phyloP scores from a whole-genome alignment of 2,888 invertebrate species.

The Phortica okadai region DNA sequence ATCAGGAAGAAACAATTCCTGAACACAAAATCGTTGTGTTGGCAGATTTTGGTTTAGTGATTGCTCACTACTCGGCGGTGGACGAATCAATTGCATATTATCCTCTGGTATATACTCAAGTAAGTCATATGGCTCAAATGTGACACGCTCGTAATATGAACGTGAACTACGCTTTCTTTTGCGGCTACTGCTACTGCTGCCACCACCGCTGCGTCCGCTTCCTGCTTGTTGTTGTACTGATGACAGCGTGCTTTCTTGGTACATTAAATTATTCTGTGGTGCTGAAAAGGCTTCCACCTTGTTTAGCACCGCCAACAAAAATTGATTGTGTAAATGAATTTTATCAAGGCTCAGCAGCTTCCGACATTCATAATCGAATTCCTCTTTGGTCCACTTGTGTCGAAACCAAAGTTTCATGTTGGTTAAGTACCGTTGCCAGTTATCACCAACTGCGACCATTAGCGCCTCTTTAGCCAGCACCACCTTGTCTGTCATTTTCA shows the following conservation, averaged over 20 bases:
- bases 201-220: conserved; percentile 40
- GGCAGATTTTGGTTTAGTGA: conserved; percentile 67
- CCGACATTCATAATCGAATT: conserved; percentile 88
- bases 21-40: conserved; percentile 79
- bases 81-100: conserved; percentile 67
- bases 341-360: conserved; percentile 84
- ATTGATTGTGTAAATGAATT: conserved; percentile 90
- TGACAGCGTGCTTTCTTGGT: conserved; percentile 30
- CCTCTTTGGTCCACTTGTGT: conserved; percentile 86
- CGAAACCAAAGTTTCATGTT: conserved; percentile 87
- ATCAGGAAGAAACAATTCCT: conserved; percentile 90
- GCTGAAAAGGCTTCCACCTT: conserved; percentile 79
- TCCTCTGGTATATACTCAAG: conserved; percentile 80
- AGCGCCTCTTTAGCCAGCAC: conserved; percentile 69
- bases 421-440: conserved; percentile 83
- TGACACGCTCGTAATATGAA: conserved; percentile 78
- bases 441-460: conserved; percentile 80
- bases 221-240: not conserved
- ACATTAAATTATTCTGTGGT: conserved; percentile 52
- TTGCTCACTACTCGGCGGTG: conserved; percentile 64
- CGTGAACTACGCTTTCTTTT: conserved; percentile 78
- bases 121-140: conserved; percentile 81
- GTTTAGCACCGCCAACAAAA: conserved; percentile 86
- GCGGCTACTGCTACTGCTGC: conserved; percentile 56
- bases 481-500: conserved; percentile 64